A percentile compares a stretch with the other conserved stretches of the same genome.
phyloP scores from a whole-genome alignment of 2,797 vertebrate genomes.

The Melanogrammus aeglefinus region DNA sequence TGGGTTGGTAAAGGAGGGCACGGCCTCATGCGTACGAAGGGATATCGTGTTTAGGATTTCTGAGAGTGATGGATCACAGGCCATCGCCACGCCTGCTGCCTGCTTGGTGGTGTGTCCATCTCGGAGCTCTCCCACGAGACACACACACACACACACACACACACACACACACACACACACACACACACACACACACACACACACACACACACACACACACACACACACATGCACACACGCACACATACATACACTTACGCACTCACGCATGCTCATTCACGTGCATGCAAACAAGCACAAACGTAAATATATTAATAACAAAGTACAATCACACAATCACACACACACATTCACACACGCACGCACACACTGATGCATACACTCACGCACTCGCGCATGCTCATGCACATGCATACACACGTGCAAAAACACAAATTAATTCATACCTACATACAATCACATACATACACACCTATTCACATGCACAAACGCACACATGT shows the following conservation, averaged over 20 bases:
- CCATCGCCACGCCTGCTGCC: background rate
- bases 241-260: background rate
- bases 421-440: too few relatives aligned
- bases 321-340: background rate
- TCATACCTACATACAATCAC: background rate
- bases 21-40: background rate
- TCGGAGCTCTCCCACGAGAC: background rate
- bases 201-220: background rate
- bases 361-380: background rate
- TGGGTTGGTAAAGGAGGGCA: background rate
- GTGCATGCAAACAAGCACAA: background rate
- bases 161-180: background rate
- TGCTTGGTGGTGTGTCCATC: too few relatives aligned
- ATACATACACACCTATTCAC: background rate
- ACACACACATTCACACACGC: background rate
- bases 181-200: background rate
- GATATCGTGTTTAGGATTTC: background rate
- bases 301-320: too few relatives aligned
- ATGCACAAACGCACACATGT: background rate
- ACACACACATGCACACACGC: background rate
- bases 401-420: background rate
- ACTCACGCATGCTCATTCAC: background rate
- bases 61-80: background rate
- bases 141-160: background rate
- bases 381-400: background rate